Evolutionary conservation across 2,797 vertebrate species (phyloP), one percentile per base, ranked within the genome.

Genomic region (Monodelphis domestica): DNA sequence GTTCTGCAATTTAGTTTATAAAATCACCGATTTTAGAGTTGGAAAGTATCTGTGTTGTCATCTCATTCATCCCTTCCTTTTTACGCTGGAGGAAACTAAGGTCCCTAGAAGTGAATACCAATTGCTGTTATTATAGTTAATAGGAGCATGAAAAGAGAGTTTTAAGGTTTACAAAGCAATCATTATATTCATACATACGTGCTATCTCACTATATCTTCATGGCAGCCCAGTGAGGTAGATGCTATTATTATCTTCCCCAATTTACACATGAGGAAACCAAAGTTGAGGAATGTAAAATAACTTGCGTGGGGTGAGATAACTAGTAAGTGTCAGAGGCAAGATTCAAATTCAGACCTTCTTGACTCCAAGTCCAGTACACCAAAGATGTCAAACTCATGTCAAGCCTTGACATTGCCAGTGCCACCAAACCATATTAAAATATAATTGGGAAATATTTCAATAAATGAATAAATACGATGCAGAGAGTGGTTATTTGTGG

Each of bases 1-100:
- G 5, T 93, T 94, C 54, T 84, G 50, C 45, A 90, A 57, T 51
- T 33, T 33, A 30, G 30, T 87, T 88, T 89, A 93, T 89, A n/a
- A 55, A 21, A 24, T 17, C 33, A 45, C 38, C 84, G 38, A 50
- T 50, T 84, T 84, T 11, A 45, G 38, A 84, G 38, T 28, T 33
- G 38, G 17, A 12, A 84, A 30, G 38, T 50, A 12, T 7, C 24
- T 11, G 2, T 45, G 24, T 84, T 9, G 38, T 50, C 38, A 4
- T 28, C 70, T 12, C 3, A 11, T 26, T 78, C n/a, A 78, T 45
- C 7, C 63, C n/a, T 78, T 45, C 24, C 17, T 21, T 78, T 78
- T 70, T 78, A 24, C 17, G 24, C n/a, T 45, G 21, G n/a, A 3
- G 14, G 70, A 84, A 84, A 78, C 70, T 45, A 38, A 78, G 70